Evolutionary conservation across 1,140 invertebrate genomes (phyloP).

Genomic region (Phenacoccus solenopsis): DNA sequence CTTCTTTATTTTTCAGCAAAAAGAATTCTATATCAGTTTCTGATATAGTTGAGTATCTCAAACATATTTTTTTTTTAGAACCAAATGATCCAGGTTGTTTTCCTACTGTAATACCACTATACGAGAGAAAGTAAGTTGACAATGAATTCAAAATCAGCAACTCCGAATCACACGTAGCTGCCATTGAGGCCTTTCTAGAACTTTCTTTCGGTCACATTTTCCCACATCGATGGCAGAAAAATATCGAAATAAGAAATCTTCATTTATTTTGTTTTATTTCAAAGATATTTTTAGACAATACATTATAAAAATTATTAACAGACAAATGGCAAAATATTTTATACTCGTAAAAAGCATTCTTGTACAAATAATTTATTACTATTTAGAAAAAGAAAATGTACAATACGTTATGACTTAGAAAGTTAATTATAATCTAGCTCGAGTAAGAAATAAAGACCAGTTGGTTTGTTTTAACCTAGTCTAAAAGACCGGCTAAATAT

Average conservation of each 20-base stretch:
- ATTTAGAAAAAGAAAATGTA: constrained; percentile 18
- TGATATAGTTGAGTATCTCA: too few relatives aligned
- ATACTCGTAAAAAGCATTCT: constrained; percentile 10
- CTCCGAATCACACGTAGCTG: too few relatives aligned
- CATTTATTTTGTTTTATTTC: constrained; percentile 12
- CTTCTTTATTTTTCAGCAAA: too few relatives aligned
- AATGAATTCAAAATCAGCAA: too few relatives aligned
- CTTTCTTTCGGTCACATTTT: too few relatives aligned
- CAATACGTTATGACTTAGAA: constrained; percentile 14
- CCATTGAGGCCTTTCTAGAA: too few relatives aligned
- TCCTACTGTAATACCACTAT: too few relatives aligned
- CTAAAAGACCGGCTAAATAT: constrained; percentile 10
- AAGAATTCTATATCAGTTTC: too few relatives aligned
- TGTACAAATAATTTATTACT: constrained; percentile 17
- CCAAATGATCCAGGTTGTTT: too few relatives aligned
- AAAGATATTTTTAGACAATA: constrained; percentile 17
- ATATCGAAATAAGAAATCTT: constrained; percentile 4
- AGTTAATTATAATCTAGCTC: constrained; percentile 18
- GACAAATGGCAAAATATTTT: constrained; percentile 18
- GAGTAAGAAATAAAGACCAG: constrained; percentile 16
- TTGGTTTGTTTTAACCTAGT: constrained; percentile 10
- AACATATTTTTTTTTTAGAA: too few relatives aligned
- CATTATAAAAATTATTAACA: constrained; percentile 18
- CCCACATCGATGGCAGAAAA: too few relatives aligned
- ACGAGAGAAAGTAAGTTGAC: too few relatives aligned